These are phyloP conservation scores for Grus americana DNA, from an alignment of 2,113 vertebrate genomes.

Conservation along the genomic window DNA sequence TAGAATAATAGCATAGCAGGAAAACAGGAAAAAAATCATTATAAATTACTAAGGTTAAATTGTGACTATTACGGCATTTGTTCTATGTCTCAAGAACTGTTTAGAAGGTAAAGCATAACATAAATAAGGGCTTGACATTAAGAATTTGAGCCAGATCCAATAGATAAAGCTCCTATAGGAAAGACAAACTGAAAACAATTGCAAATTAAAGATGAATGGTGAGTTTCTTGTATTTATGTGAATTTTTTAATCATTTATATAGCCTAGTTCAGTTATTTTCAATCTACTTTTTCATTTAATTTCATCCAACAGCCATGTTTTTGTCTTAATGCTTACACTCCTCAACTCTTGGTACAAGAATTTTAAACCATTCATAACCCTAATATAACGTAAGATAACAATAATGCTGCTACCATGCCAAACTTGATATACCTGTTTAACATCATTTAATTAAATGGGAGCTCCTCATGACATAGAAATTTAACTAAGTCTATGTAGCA, in stretches of 20 bases:
- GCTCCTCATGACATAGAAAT: background rate
- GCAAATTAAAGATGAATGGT: background rate
- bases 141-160: background rate
- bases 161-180: background rate
- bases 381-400: background rate
- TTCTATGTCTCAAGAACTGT: background rate
- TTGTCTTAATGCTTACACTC: background rate
- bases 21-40: background rate
- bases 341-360: background rate
- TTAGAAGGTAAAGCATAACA: background rate
- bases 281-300: background rate
- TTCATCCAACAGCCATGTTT: accelerated
- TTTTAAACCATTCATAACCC: background rate
- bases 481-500: background rate
- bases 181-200: background rate
- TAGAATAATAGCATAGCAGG: background rate
- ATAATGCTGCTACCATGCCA: background rate
- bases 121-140: background rate
- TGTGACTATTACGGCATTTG: background rate
- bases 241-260: background rate
- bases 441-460: background rate
- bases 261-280: background rate
- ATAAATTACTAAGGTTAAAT: background rate
- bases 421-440: background rate
- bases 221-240: background rate